Percentiles rank a stretch among this genome's conserved stretches.
Evolutionary conservation across 53 echinoderm and acorn worm species (phyloP).

Genomic region (Astropecten irregularis): DNA sequence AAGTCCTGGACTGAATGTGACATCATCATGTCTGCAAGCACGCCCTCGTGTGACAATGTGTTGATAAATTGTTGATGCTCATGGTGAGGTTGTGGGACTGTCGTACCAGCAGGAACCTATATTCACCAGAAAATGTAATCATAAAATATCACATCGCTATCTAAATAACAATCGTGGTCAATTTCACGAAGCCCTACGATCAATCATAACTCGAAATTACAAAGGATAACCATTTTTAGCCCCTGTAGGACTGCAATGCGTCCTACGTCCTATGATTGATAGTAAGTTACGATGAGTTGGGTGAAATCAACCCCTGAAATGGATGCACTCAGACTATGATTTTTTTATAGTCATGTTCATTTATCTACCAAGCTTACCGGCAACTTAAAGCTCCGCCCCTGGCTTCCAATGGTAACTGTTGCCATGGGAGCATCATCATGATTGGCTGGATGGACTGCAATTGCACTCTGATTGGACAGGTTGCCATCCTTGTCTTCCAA

Average conservation of each 20-base stretch:
- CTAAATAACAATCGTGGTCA: no score
- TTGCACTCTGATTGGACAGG: slow-evolving; percentile 64
- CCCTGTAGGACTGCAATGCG: no score
- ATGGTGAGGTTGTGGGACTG: slow-evolving; percentile 45
- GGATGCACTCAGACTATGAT: no score
- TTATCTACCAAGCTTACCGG: slow-evolving; percentile 50
- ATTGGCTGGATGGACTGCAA: slow-evolving; percentile 56
- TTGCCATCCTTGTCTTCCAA: slow-evolving; percentile 73
- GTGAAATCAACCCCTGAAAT: no score
- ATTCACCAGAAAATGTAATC: background rate
- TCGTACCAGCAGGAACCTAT: slow-evolving; percentile 76
- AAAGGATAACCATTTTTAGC: no score
- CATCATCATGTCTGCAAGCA: slow-evolving; percentile 90
- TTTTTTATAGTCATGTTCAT: no score
- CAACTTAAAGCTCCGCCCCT: slow-evolving; percentile 54
- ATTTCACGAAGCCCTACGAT: no score
- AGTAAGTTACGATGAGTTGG: background rate
- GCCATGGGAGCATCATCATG: slow-evolving; percentile 48
- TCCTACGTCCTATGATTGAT: no score
- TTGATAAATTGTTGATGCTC: slow-evolving; percentile 78
- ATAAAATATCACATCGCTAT: no score
- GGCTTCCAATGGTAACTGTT: slow-evolving; percentile 63
- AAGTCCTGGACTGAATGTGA: slow-evolving; percentile 92
- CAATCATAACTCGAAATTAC: no score
- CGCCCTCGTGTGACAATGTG: slow-evolving; percentile 86